Evolutionary conservation across 2,888 invertebrate species (phyloP), one percentile per base, ranked within the genome.

Genomic region (Zaprionus obscuricornis): DNA sequence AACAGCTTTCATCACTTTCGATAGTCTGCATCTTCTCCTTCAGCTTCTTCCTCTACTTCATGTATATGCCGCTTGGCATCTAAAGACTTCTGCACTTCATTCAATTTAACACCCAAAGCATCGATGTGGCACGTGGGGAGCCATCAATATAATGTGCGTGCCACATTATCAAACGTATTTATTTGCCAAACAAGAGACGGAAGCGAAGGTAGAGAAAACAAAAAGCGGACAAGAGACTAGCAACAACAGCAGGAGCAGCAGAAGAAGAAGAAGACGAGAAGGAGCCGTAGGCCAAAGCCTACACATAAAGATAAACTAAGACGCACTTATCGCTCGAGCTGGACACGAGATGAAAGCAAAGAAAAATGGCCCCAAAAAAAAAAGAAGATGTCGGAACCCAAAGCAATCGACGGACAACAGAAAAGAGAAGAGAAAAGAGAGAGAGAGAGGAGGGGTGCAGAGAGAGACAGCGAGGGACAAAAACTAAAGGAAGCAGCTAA

Each of bases 151-250:
- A 62, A 66, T 57, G 60, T 65, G 64, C 76, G 77, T 66, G 71
- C 43, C 67, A 66, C 77, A 84, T 70, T 74, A 73, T 74, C 66
- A 74, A 74, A 55, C 66, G 67, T 74, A 84, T 78, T 81, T 84
- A 70, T 78, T 84, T 84, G 58, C 40, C 56, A 55, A 77, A 76
- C 56, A 72, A 60, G n/a, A n/a, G n/a, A n/a, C n/a, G n/a, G n/a
- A n/a, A n/a, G n/a, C n/a, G n/a, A n/a, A n/a, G n/a, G n/a, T n/a
- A n/a, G n/a, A n/a, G n/a, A n/a, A 60, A 42, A 33, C 51, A 46
- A 49, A n/a, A 33, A 17, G 34, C 29, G 22, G 26, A 36, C 22
- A 1, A n/a, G 24, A 24, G 31, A 20, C 37, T n/a, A 17, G n/a
- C 27, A 29, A 13, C 2, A 39, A 36, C 7, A 42, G 20, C 10